phyloP scores from a whole-genome alignment of 2,888 invertebrate genomes.

The Mellilla xanthometata region DNA sequence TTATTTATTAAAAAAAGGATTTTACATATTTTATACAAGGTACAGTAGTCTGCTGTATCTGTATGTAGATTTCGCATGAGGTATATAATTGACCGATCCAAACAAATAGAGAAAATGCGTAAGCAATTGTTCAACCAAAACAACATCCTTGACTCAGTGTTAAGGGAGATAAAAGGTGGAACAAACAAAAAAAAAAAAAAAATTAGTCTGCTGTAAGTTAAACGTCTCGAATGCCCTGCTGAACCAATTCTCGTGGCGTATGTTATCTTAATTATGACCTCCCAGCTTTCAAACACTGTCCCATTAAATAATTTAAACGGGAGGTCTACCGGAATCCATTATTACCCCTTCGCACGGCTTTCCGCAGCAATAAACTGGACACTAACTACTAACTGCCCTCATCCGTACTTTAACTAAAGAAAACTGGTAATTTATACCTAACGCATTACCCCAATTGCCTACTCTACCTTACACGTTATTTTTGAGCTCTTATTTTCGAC shows the following conservation, averaged over 20 bases:
- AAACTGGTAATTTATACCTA: constrained; percentile 74
- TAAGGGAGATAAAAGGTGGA: too few relatives aligned
- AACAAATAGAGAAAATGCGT: too few relatives aligned
- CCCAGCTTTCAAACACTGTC: neutral
- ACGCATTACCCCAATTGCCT: constrained; percentile 71
- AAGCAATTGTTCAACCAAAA: too few relatives aligned
- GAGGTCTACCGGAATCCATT: constrained; percentile 28
- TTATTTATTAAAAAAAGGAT: too few relatives aligned
- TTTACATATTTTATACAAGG: too few relatives aligned
- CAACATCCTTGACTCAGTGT: too few relatives aligned
- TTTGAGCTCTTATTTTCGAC: constrained; percentile 24
- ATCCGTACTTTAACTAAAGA: constrained; percentile 70
- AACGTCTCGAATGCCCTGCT: neutral
- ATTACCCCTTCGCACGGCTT: constrained; percentile 31
- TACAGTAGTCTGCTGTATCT: too few relatives aligned
- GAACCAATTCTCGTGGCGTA: too few relatives aligned
- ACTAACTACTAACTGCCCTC: constrained; percentile 65
- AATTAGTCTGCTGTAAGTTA: too few relatives aligned
- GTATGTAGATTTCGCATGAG: too few relatives aligned
- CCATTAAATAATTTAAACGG: constrained; percentile 29
- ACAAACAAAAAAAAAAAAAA: too few relatives aligned
- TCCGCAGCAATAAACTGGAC: constrained; percentile 49
- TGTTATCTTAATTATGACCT: constrained; percentile 4
- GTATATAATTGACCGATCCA: too few relatives aligned
- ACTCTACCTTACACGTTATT: constrained; percentile 44